Evolutionary conservation across 2,113 vertebrate species (phyloP), one percentile per base, ranked within the genome.

Genomic region (Trematomus loennbergii): DNA sequence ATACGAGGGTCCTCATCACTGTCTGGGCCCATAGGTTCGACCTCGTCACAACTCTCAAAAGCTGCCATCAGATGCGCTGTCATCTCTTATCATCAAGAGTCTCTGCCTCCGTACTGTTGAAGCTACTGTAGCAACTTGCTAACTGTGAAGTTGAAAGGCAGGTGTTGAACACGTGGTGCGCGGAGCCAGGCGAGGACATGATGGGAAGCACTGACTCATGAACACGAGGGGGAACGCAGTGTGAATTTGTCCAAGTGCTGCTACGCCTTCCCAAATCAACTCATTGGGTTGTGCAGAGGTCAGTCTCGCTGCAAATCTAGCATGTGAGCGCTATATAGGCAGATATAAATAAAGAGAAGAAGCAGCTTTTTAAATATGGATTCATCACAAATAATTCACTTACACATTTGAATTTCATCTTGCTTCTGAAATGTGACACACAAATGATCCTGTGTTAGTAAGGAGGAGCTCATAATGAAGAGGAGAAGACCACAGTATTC

Each of bases 61-160:
- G 81, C 86, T 78, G 69, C 79, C 83, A 81, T 84, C 83, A 12
- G 81, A 86, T 74, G 55, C 75, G 60, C 72, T 66, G 86, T 83
- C 90, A 61, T 77, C 73, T 6, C 76, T 90, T 69, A 87, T 48
- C 20, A 76, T 85, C 90, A 83, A 67, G 74, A 46, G 61, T 40
- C 64, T 36, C 66, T 43, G 79, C 72, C 78, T 66, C 64, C 18
- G 55, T 54, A 15, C 53, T 72, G 81, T 71, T 25, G 3, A 70
- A 78, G 72, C 78, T 62, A 69, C 71, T 75, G 74, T 75, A 68
- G 67, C 70, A 57, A 58, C n/a, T 69, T 3, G 8, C 60, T 11
- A 13, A 36, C 46, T 12, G 71, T 59, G 17, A 46, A 66, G 66
- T 65, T 55, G 72, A 78, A 54, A 69, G 85, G 86, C 86, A 88